phyloP scores from a whole-genome alignment of 2,888 invertebrate species.

The Lymantria dispar region DNA sequence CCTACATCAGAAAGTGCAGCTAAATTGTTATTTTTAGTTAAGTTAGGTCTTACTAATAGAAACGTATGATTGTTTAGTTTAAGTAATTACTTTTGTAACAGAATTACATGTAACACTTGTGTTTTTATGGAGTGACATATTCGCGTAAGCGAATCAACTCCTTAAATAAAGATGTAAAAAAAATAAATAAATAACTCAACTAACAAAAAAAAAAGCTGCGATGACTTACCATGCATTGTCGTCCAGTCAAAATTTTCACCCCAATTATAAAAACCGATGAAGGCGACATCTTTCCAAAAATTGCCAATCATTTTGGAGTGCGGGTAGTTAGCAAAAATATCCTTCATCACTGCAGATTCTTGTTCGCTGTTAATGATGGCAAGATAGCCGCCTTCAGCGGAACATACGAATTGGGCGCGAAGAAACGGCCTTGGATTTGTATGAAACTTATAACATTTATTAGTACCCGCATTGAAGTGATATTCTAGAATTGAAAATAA shows the following conservation, averaged over 20 bases:
- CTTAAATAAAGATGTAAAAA: no score
- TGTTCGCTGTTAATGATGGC: conserved; percentile 44
- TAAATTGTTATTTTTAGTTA: no score
- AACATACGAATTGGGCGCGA: conserved; percentile 44
- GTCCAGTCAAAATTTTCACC: conserved; percentile 37
- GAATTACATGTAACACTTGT: no score
- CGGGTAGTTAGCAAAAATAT: conserved; percentile 31
- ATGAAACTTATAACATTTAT: conserved; percentile 54
- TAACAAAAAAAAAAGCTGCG: neutral
- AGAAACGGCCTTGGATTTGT: conserved; percentile 39
- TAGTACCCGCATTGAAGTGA: conserved; percentile 31
- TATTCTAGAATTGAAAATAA: conserved; percentile 35
- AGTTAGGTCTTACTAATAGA: no score
- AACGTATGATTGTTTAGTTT: no score
- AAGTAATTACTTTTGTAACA: no score
- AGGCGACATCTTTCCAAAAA: conserved; percentile 23
- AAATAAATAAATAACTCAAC: no score
- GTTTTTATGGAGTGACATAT: no score
- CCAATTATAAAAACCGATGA: conserved; percentile 42
- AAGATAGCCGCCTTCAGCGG: conserved; percentile 47
- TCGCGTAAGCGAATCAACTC: no score
- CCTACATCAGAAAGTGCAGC: no score
- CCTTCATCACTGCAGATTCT: conserved; percentile 32
- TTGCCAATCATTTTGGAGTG: conserved; percentile 15
- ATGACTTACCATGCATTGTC: conserved; percentile 31